Evolutionary conservation across 2,797 vertebrate genomes (phyloP).

Genomic region (Cirrhinus mrigala): DNA sequence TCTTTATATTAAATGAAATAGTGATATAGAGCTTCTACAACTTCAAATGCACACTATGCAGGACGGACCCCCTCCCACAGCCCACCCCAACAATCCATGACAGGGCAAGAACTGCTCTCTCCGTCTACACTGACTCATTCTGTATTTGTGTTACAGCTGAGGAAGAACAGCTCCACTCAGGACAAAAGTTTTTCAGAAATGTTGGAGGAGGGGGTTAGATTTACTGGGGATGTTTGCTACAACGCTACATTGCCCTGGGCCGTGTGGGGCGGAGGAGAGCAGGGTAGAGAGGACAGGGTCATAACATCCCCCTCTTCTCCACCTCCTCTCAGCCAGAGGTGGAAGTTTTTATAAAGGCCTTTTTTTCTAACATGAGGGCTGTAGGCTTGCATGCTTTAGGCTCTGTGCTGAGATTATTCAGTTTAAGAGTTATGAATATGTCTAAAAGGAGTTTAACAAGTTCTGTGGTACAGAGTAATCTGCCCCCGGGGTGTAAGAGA

Average conservation of each 20-base stretch:
- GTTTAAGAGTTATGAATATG: slow-evolving; percentile 49
- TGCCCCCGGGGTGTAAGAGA: slow-evolving; percentile 70
- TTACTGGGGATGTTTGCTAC: slow-evolving; percentile 75
- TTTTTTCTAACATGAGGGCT: background rate
- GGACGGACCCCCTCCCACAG: background rate
- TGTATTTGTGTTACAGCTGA: slow-evolving; percentile 72
- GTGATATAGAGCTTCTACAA: background rate
- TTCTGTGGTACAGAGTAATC: slow-evolving; percentile 64
- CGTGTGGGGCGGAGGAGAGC: slow-evolving; percentile 63
- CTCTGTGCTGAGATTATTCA: slow-evolving; percentile 3
- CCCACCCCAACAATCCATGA: slow-evolving; percentile 15
- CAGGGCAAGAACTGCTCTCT: slow-evolving; percentile 20
- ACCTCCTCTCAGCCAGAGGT: slow-evolving; percentile 60
- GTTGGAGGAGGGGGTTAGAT: slow-evolving; percentile 68
- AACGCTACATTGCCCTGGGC: slow-evolving; percentile 73
- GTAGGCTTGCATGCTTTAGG: background rate
- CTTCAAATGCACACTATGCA: background rate
- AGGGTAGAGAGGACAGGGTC: slow-evolving; percentile 51
- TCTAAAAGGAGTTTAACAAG: slow-evolving; percentile 70
- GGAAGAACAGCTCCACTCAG: slow-evolving; percentile 55
- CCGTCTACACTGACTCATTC: slow-evolving; percentile 66
- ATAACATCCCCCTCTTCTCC: slow-evolving; percentile 74
- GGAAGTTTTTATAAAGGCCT: slow-evolving; percentile 39
- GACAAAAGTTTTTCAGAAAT: slow-evolving; percentile 69
- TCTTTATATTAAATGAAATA: background rate